phyloP scores from a whole-genome alignment of 2,113 vertebrate species.

The Alces alces region DNA sequence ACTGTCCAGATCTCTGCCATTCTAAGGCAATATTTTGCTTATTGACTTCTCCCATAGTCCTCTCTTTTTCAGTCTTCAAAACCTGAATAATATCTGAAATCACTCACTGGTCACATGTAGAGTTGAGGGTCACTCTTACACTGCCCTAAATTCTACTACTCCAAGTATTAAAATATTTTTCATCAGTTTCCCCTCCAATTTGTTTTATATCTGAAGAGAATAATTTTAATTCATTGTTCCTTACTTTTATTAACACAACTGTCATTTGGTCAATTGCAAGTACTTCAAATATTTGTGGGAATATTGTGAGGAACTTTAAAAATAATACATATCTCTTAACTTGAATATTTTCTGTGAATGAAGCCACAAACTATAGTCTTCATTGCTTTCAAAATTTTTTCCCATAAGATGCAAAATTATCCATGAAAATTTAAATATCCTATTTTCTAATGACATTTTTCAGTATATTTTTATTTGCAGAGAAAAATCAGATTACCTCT shows the following conservation, averaged over 20 bases:
- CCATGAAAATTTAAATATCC: not conserved
- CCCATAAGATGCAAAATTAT: not conserved
- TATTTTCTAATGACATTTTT: not conserved
- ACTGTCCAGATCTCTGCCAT: not conserved
- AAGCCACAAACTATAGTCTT: not conserved
- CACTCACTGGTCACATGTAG: not conserved
- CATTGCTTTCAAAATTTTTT: not conserved
- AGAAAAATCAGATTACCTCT: not conserved
- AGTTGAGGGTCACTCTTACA: not conserved
- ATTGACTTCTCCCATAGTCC: not conserved
- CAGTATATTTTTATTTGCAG: not conserved
- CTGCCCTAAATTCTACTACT: not conserved
- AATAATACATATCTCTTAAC: not conserved
- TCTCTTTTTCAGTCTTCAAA: not conserved
- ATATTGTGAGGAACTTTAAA: not conserved
- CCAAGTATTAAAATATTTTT: not conserved
- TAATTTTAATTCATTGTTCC: not conserved
- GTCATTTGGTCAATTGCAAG: not conserved
- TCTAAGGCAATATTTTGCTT: not conserved
- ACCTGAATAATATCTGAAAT: not conserved
- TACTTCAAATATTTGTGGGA: not conserved
- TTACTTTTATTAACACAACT: not conserved
- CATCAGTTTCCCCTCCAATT: not conserved
- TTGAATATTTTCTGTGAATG: not conserved
- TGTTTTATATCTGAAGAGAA: not conserved